Evolutionary conservation across 2,113 vertebrate species (phyloP).

Genomic region (Haplochromis burtoni): DNA sequence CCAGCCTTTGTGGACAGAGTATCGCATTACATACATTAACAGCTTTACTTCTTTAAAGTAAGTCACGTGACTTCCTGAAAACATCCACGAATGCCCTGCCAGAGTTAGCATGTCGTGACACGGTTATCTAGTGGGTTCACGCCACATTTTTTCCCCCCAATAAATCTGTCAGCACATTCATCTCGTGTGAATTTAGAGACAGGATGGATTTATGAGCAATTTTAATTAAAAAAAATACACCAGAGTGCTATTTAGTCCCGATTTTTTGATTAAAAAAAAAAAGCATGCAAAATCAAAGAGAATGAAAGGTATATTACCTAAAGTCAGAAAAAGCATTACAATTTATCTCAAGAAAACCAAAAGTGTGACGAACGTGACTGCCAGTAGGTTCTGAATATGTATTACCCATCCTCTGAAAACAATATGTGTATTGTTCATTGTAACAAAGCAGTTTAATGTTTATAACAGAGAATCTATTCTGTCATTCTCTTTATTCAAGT

Average conservation of each 20-base stretch:
- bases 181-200: neutral
- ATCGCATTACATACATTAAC: constrained; percentile 70
- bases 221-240: neutral
- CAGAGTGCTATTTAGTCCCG: rapidly evolving
- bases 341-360: neutral
- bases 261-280: neutral
- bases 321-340: neutral
- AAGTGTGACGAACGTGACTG: rapidly evolving
- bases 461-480: neutral
- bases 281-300: neutral
- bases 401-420: neutral
- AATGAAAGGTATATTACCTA: neutral
- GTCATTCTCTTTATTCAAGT: neutral
- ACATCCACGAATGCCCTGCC: neutral
- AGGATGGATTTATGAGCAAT: rapidly evolving
- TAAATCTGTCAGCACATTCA: neutral
- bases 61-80: constrained; percentile 31
- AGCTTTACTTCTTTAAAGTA: constrained; percentile 65
- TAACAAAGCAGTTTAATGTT: neutral
- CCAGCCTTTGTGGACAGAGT: constrained; percentile 30
- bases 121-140: neutral
- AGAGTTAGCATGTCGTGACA: neutral
- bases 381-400: neutral
- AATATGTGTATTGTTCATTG: neutral
- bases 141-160: rapidly evolving